A percentile compares a stretch with the other conserved stretches of the same genome.
These are phyloP conservation scores for Drosophila recens DNA, from an alignment of 2,888 invertebrate genomes.

Conservation along the genomic window DNA sequence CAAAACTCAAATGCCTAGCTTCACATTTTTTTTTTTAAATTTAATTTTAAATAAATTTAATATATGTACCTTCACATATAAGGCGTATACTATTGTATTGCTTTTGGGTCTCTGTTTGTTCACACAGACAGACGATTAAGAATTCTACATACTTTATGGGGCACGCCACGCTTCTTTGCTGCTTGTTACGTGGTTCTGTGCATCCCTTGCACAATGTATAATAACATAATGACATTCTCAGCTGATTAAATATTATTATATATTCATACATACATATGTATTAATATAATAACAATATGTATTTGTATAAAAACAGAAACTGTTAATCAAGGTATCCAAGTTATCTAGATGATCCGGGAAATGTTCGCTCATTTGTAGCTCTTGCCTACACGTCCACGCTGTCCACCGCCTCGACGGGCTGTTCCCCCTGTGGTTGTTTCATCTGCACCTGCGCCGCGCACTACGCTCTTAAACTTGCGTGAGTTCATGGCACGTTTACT, in stretches of 20 bases:
- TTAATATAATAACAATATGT: conserved; percentile 2
- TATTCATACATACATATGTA: conserved; percentile 1
- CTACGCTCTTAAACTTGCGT: conserved; percentile 92
- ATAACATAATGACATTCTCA: not conserved
- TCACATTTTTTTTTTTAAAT: too few relatives aligned
- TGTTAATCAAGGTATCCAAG: conserved; percentile 11
- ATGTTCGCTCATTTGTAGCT: conserved; percentile 67
- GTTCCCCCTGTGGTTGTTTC: conserved; percentile 69
- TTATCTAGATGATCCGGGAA: conserved; percentile 33
- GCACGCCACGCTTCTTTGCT: too few relatives aligned
- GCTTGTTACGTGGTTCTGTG: too few relatives aligned
- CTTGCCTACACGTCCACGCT: conserved; percentile 71
- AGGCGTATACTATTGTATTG: too few relatives aligned
- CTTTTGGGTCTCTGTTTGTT: too few relatives aligned
- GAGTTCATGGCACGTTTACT: conserved; percentile 92
- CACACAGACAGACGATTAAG: too few relatives aligned
- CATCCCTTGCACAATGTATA: not conserved
- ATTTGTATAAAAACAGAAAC: conserved; percentile 34
- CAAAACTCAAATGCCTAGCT: too few relatives aligned
- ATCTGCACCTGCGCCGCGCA: conserved; percentile 90
- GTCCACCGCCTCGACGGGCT: conserved; percentile 7
- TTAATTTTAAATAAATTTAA: too few relatives aligned
- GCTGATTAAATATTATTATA: not conserved
- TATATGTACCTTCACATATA: too few relatives aligned
- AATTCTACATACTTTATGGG: too few relatives aligned